Evolutionary conservation across 2,888 invertebrate species (phyloP), one percentile per base, ranked within the genome.

Genomic region (Tricholauxania praeusta): DNA sequence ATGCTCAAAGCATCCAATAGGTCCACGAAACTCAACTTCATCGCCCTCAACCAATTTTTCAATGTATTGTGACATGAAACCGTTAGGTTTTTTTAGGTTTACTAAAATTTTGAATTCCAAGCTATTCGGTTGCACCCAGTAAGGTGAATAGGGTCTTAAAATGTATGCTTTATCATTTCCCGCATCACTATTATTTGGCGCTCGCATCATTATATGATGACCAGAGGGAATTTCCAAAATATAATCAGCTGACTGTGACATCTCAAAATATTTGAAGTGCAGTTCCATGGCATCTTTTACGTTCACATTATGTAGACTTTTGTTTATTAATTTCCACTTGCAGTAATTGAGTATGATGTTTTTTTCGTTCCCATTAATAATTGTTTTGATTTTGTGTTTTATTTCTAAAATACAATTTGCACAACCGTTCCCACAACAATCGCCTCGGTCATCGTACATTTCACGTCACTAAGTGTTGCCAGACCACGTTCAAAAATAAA

Each of bases 11-110:
- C 73, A 72, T 65, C 88, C 86, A 12, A 92, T 93, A 0, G 94
- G 94, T 0, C 95, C 95, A 80, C 94, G 88, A 90, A 94, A 92
- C 71, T 90, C 86, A 12, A 92, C 90, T 60, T 86, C 76, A 71
- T 90, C 89, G 2, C 89, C 89, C 51, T 85, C 77, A 67, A 84
- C 79, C 80, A 92, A 83, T 48, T 84, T 80, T 72, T 82, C 85
- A 64, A 93, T 84, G 32, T 53, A 66, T 73, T 86, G 85, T 2
- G 93, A 92, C 87, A 93, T 91, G 64, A 86, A 77, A 0, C 93
- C 93, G 74, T 86, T 79, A 1, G 86, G 81, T 86, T 91, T 28
- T 28, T 28, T 91, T 66, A 89, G 84, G 86, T 92, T 92, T 0
- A 93, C 89, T 60, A 93, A 80, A 68, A 93, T 88, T 77, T 89